phyloP scores from a whole-genome alignment of 2,797 vertebrate genomes.

The Malurus leucopterus region DNA sequence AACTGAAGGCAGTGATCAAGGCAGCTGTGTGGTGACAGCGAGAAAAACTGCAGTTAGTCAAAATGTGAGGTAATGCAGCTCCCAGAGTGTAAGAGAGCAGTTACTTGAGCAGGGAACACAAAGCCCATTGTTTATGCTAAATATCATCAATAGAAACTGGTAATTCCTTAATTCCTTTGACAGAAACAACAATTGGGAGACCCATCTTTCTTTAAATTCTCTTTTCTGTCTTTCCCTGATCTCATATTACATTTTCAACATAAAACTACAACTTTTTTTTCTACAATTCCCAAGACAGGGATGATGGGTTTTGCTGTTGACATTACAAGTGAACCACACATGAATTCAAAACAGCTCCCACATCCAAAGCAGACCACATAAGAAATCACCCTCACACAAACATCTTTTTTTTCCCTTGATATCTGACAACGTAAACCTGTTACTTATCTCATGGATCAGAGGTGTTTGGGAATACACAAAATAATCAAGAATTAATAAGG shows the following conservation, averaged over 20 bases:
- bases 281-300: not conserved
- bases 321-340: not conserved
- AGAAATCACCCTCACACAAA: not conserved
- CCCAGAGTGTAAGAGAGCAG: not conserved
- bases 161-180: not conserved
- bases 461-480: not conserved
- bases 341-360: not conserved
- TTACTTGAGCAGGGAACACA: not conserved
- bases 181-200: not conserved
- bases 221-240: not conserved
- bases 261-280: not conserved
- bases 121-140: not conserved
- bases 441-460: not conserved
- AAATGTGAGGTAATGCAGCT: not conserved
- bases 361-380: not conserved
- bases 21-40: not conserved
- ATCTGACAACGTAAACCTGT: not conserved
- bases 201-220: not conserved
- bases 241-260: not conserved
- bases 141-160: not conserved
- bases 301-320: constrained; percentile 17
- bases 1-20: constrained; percentile 1
- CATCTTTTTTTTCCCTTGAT: not conserved
- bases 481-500: not conserved
- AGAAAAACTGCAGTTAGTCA: not conserved